phyloP scores from a whole-genome alignment of 2,888 invertebrate species.

The Perizoma flavofasciatum region DNA sequence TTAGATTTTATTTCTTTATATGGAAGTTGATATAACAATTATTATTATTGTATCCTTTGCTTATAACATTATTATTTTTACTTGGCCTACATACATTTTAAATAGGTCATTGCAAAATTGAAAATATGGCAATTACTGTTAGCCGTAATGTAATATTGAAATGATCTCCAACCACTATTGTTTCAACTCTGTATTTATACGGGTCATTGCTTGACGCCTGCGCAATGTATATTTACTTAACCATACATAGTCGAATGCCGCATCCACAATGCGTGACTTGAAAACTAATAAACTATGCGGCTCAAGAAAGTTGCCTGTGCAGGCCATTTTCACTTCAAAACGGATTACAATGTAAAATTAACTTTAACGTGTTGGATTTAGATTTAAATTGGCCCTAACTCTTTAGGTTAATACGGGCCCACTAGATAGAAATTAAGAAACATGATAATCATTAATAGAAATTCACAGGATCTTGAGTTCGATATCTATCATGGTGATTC shows the following conservation, averaged over 20 bases:
- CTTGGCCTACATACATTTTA: too few relatives aligned
- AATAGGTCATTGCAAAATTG: too few relatives aligned
- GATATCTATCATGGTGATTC: too few relatives aligned
- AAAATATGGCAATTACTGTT: too few relatives aligned
- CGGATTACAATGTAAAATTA: conserved; percentile 3
- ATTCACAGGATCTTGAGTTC: too few relatives aligned
- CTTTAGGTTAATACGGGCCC: not conserved
- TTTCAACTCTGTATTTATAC: conserved; percentile 16
- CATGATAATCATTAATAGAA: too few relatives aligned
- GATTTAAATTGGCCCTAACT: not conserved
- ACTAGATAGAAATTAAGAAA: too few relatives aligned
- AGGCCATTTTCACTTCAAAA: conserved; percentile 6
- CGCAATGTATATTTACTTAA: conserved; percentile 23
- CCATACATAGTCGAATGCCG: conserved; percentile 17
- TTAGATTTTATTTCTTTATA: too few relatives aligned
- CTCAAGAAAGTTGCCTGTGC: conserved; percentile 21
- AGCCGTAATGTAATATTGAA: too few relatives aligned
- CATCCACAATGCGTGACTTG: conserved; percentile 29
- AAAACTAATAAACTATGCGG: conserved; percentile 26
- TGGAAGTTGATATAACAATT: too few relatives aligned
- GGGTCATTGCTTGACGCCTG: conserved; percentile 22
- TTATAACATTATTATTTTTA: too few relatives aligned
- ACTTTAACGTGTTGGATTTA: conserved; percentile 2
- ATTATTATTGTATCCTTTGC: too few relatives aligned
- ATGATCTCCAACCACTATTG: not conserved